Percentiles rank a stretch among this genome's conserved stretches.
These are phyloP conservation scores for Panorpa germanica DNA, from an alignment of 2,888 invertebrate genomes.

Conservation along the genomic window DNA sequence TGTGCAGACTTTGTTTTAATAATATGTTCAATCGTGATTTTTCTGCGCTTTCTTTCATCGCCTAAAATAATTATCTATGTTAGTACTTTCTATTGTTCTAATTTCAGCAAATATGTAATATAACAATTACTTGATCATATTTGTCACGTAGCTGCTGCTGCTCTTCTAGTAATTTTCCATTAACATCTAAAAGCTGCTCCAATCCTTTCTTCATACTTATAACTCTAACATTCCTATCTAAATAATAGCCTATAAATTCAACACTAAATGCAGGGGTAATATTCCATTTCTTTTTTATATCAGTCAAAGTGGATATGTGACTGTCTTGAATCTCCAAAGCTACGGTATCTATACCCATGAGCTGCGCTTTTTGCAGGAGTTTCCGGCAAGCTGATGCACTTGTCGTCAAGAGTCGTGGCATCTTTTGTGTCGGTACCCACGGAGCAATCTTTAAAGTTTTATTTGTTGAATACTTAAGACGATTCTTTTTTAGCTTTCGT, in stretches of 20 bases:
- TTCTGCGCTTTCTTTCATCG: constrained; percentile 43
- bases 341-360: constrained; percentile 77
- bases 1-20: constrained; percentile 37
- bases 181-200: constrained; percentile 53
- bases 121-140: constrained; percentile 48
- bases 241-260: constrained; percentile 85
- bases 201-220: constrained; percentile 59
- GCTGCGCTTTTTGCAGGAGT: constrained; percentile 66
- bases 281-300: constrained; percentile 85
- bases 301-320: too few species aligned
- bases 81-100: neutral
- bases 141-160: constrained; percentile 55
- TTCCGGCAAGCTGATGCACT: constrained; percentile 75
- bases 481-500: constrained; percentile 65
- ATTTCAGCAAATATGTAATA: neutral
- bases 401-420: constrained; percentile 77
- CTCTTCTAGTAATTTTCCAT: constrained; percentile 53
- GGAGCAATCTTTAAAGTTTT: constrained; percentile 58
- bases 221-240: constrained; percentile 72
- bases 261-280: constrained; percentile 86
- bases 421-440: constrained; percentile 91
- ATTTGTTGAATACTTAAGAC: constrained; percentile 59
- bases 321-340: constrained; percentile 66
- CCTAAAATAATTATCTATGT: constrained; percentile 15
- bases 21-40: constrained; percentile 35